Evolutionary conservation across 2,113 vertebrate species (phyloP).

Genomic region (Ploceus nigricollis): DNA sequence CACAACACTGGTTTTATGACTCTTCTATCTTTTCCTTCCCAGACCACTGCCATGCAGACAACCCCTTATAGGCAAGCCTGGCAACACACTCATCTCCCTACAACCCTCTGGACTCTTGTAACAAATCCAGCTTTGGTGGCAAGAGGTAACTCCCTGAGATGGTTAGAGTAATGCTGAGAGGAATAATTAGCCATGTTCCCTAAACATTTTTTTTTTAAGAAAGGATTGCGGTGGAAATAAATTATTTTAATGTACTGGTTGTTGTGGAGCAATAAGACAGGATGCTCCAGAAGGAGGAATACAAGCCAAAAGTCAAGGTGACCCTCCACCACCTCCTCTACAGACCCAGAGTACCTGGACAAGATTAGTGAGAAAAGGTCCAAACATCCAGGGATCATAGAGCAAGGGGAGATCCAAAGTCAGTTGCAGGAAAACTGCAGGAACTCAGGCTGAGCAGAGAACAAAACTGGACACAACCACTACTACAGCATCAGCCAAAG

Average conservation of each 20-base stretch:
- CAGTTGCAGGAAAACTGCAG: not conserved
- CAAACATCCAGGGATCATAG: not conserved
- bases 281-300: not conserved
- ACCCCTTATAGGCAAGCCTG: not conserved
- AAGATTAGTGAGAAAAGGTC: not conserved
- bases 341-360: rapidly evolving
- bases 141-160: not conserved
- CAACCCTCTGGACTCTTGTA: not conserved
- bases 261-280: not conserved
- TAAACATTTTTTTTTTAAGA: not conserved
- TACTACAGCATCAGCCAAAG: rapidly evolving
- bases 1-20: not conserved
- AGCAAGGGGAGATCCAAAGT: not conserved
- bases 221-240: not conserved
- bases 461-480: rapidly evolving
- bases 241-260: not conserved
- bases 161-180: not conserved
- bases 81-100: not conserved
- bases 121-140: rapidly evolving
- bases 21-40: not conserved
- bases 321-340: not conserved
- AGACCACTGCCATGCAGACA: not conserved
- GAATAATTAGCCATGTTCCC: rapidly evolving
- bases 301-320: not conserved
- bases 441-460: not conserved